Base-by-base conservation (phyloP, 2,113 vertebrate species). In the Platichthys flesus region DNA sequence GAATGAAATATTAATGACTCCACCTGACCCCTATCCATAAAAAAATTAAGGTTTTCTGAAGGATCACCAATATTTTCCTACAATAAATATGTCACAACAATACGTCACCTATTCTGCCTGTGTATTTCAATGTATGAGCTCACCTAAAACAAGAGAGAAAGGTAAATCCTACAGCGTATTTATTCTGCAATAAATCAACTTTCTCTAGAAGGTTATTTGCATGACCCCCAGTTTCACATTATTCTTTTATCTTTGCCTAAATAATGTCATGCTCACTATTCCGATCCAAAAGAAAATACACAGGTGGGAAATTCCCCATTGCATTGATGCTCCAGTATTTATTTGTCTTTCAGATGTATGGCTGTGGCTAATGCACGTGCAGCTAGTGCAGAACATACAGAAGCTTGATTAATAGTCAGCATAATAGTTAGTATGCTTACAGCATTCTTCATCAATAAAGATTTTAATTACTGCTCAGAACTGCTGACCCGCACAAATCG, bases 381-480 rank as follows among this genome's bases (percentile, higher is more conserved):
- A 47, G 24, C 51, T 56, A 47, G 18, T 49, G 35, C 56, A 75
- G 20, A 52, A 13, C 59, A 56, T 62, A 73, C 45, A 64, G 58
- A 66, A 77, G 21, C 67, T 51, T 76, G 84, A 77, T 65, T 58
- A 88, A 83, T 65, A 64, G 60, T 54, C 16, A 71, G 67, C 51
- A 47, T 52, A 83, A 78, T 71, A 45, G 68, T 76, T 85, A 54
- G 77, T 74, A 75, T 83, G 66, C 83, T 62, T 67, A 54, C 62
- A 61, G 77, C 79, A 62, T 71, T 80, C 76, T 66, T 89, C 76
- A 84, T 87, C 82, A 74, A 71, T 86, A 88, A 85, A 83, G 58
- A 67, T 80, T 85, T 84, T 87, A 88, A 91, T 90, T 85, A 86
- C 52, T 65, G 61, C 82, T 63, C 35, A 71, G 73, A 86, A 83